A percentile compares a stretch with the other conserved stretches of the same genome.
Conservation (phyloP, 2,888 invertebrate species). For the Drosophila crucigera region DNA sequence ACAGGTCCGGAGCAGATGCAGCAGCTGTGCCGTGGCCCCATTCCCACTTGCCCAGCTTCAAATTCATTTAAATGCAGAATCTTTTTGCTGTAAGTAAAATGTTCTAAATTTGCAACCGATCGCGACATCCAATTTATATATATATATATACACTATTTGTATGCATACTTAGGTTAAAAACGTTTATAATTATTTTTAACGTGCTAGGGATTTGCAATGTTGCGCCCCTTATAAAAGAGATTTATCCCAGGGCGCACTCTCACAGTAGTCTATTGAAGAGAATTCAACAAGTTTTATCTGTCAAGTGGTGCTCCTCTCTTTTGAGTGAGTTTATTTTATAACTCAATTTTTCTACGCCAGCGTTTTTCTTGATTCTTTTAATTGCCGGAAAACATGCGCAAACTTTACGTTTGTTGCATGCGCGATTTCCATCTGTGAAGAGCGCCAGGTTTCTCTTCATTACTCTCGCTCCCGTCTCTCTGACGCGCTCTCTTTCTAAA, state of each 20-base stretch:
- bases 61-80: conserved; percentile 75
- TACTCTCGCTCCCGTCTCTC: conserved; percentile 23
- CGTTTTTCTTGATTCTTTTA: conserved; percentile 23
- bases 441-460: conserved; percentile 11
- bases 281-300: neutral
- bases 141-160: neutral
- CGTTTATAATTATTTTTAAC: conserved; percentile 80
- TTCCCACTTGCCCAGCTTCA: conserved; percentile 70
- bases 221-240: conserved; percentile 31
- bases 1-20: conserved; percentile 54
- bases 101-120: conserved; percentile 38
- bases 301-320: conserved; percentile 5
- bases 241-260: conserved; percentile 33
- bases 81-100: conserved; percentile 68
- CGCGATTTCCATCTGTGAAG: conserved; percentile 71
- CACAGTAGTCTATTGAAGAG: conserved; percentile 1
- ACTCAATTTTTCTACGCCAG: conserved; percentile 11
- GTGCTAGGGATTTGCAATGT: conserved; percentile 77
- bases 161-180: conserved; percentile 60
- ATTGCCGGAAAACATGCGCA: conserved; percentile 75
- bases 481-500: conserved; percentile 30
- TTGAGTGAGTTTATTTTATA: conserved; percentile 26
- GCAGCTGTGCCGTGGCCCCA: conserved; percentile 61
- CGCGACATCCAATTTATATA: conserved; percentile 21
- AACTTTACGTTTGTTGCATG: conserved; percentile 41